Conservation (phyloP, 2,888 invertebrate genomes). For the Philereme transversata region DNA sequence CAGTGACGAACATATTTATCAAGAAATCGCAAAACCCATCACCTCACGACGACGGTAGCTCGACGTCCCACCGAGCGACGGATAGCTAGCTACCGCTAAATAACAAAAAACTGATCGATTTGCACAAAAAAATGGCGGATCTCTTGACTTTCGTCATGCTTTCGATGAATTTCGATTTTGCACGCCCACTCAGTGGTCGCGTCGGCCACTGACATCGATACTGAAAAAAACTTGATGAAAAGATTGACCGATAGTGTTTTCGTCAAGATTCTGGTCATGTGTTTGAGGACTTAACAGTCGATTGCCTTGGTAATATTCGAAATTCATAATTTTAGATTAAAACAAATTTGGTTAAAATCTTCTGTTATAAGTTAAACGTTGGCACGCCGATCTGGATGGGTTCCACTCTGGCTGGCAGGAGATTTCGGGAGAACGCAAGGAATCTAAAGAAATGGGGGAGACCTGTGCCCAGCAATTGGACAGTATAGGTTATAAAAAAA, state of each 20-base stretch:
- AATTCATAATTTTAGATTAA: no score
- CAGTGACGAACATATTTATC: conserved; percentile 18
- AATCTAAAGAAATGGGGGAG: no score
- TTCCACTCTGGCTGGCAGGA: no score
- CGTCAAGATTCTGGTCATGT: background rate
- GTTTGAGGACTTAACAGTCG: background rate
- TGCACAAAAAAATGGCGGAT: conserved; percentile 61
- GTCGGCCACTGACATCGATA: conserved; percentile 30
- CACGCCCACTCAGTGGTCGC: conserved; percentile 67
- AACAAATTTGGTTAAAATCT: no score
- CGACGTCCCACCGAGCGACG: conserved; percentile 61
- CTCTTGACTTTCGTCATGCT: conserved; percentile 63
- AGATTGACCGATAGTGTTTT: conserved; percentile 19
- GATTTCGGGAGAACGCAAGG: no score
- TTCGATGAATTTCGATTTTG: conserved; percentile 59
- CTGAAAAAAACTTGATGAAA: conserved; percentile 24
- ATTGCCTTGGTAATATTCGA: no score
- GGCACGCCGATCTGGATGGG: no score
- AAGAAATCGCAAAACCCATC: conserved; percentile 60
- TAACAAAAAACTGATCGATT: conserved; percentile 60
- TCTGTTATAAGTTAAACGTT: no score
- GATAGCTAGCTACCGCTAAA: conserved; percentile 53
- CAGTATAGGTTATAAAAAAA: no score
- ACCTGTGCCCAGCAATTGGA: no score
- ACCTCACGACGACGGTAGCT: conserved; percentile 50